Evolutionary conservation across 2,888 invertebrate genomes (phyloP).

Genomic region (Nowickia ferox): DNA sequence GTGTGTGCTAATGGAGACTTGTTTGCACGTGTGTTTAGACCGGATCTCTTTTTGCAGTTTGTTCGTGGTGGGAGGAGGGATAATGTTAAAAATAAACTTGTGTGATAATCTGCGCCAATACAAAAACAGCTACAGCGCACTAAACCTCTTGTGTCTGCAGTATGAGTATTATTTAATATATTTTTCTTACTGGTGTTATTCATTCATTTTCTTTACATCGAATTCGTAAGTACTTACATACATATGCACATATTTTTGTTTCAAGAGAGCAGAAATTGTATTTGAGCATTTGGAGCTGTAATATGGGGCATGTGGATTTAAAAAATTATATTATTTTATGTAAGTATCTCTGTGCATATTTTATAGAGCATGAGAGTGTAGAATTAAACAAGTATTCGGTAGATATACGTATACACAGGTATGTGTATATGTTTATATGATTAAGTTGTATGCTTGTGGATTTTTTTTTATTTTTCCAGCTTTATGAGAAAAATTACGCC

Average conservation of each 20-base stretch:
- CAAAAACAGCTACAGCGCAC: conserved; percentile 72
- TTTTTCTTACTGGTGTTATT: conserved; percentile 17
- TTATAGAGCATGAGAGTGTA: conserved; percentile 18
- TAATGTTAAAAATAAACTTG: conserved; percentile 69
- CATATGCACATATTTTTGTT: conserved; percentile 11
- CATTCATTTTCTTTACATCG: conserved; percentile 1
- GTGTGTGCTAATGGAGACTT: not conserved
- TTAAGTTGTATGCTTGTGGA: too few species aligned
- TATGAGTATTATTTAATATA: conserved; percentile 52
- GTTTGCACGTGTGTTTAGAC: conserved; percentile 5
- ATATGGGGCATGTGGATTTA: conserved; percentile 52
- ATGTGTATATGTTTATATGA: too few species aligned
- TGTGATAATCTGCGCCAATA: conserved; percentile 77
- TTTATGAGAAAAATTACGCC: conserved; percentile 3
- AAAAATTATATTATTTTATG: conserved; percentile 23
- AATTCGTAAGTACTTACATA: not conserved
- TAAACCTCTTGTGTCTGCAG: conserved; percentile 61
- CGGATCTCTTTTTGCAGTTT: not conserved
- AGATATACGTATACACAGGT: not conserved
- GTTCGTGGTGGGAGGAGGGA: conserved; percentile 67
- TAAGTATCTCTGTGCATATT: not conserved
- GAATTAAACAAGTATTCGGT: not conserved
- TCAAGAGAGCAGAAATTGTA: conserved; percentile 53
- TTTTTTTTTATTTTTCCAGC: not conserved
- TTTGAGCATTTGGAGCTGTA: not conserved